A percentile compares a stretch with the other conserved stretches of the same genome.
These are phyloP conservation scores for Puffinus mauretanicus DNA, from an alignment of 2,113 vertebrate genomes.

Conservation along the genomic window DNA sequence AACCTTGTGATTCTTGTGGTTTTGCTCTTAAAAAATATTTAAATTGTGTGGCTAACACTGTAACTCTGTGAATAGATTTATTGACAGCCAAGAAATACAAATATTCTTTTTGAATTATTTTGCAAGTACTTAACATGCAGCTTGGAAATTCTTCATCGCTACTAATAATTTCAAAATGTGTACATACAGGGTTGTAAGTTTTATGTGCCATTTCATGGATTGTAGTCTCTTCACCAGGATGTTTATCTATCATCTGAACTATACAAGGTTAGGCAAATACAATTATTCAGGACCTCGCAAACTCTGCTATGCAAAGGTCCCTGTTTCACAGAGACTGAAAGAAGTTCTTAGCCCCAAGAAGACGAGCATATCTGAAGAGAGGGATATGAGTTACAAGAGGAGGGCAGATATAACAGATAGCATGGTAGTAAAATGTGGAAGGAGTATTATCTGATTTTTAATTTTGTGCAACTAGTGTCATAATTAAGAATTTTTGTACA, in stretches of 20 bases:
- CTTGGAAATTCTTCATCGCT: neutral
- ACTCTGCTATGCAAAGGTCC: neutral
- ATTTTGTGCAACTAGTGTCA: neutral
- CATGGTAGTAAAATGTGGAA: neutral
- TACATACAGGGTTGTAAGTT: neutral
- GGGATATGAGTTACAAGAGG: neutral
- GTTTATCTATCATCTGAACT: neutral
- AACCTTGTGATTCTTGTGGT: neutral
- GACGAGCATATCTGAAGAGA: neutral
- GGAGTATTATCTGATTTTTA: neutral
- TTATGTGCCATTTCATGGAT: neutral
- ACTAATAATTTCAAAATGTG: neutral
- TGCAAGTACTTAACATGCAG: neutral
- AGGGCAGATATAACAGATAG: neutral
- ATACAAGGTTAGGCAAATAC: neutral
- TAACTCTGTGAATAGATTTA: neutral
- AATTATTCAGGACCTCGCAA: neutral
- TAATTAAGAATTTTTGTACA: neutral
- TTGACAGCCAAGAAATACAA: neutral
- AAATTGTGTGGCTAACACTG: neutral
- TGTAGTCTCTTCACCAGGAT: neutral
- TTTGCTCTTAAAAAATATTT: neutral
- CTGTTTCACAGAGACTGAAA: neutral
- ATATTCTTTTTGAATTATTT: neutral
- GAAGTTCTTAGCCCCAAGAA: neutral